Evolutionary conservation across 2,113 vertebrate species (phyloP).

Genomic region (Dipodomys stephensi): DNA sequence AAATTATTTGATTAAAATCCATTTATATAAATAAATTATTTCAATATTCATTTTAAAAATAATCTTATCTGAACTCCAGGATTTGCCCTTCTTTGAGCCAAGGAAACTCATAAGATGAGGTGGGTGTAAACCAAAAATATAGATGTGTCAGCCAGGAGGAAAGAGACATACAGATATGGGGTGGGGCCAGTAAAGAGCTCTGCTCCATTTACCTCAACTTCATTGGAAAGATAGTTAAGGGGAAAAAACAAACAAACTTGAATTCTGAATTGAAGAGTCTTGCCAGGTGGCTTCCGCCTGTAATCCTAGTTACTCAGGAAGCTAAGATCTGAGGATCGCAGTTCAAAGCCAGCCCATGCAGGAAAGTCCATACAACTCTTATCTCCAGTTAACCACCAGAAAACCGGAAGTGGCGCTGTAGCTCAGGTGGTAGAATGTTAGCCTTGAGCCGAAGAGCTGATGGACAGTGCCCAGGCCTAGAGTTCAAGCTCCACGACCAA

Average conservation of each 20-base stretch:
- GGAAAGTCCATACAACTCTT: too few species aligned
- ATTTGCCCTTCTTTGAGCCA: not conserved
- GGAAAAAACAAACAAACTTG: not conserved
- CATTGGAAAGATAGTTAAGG: not conserved
- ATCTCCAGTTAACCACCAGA: too few species aligned
- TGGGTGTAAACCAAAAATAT: not conserved
- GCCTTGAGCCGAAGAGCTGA: too few species aligned
- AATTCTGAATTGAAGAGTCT: slow-evolving; percentile 28
- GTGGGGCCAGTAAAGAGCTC: not conserved
- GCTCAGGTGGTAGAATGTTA: too few species aligned
- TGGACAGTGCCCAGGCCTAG: too few species aligned
- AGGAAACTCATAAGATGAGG: not conserved
- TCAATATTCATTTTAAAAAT: slow-evolving; percentile 25
- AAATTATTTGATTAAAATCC: slow-evolving; percentile 36
- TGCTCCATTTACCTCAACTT: slow-evolving; percentile 13
- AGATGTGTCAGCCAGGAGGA: not conserved
- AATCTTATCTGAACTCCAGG: slow-evolving; percentile 18
- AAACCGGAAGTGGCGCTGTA: too few species aligned
- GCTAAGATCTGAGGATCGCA: too few species aligned
- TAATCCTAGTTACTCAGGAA: too few species aligned
- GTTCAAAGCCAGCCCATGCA: too few species aligned
- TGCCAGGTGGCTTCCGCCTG: too few species aligned
- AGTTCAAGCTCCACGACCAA: too few species aligned
- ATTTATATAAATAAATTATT: slow-evolving; percentile 2
- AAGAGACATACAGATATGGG: not conserved